Evolutionary conservation across 1,140 invertebrate genomes (phyloP), one percentile per base, ranked within the genome.

Genomic region (Cydia amplana): DNA sequence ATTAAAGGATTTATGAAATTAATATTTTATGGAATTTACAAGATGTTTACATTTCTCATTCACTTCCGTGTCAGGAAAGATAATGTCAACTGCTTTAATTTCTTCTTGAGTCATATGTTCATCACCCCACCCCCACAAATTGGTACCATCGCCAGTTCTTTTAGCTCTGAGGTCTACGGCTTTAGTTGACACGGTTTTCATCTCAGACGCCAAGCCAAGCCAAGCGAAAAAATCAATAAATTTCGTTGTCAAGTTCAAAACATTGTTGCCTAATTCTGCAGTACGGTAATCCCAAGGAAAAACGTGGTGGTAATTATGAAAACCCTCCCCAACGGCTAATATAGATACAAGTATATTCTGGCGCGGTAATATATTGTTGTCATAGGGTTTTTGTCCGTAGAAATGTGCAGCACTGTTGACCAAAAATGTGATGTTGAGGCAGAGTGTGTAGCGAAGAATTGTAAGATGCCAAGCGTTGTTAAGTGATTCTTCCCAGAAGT

Each of bases 221-320:
- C 94, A 82, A 0, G 93, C 92, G 67, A 94, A 94, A n/a, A 91
- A 86, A 79, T 96, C 95, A 60, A 96, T 96, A 75, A 96, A 95
- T 0, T 80, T 93, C 0, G 95, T 96, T 0, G 95, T 95, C 0
- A 95, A 79, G 81, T 96, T 96, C 64, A 94, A 93, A 18, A 14
- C 67, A 25, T 76, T 79, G 65, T 94, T 90, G 0, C 96, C 96
- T 4, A 96, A 87, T 82, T 98, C 97, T 2, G 95, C 95, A 0
- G 96, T 96, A 80, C 95, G 95, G 85, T 98, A 98, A 85, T 99
- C 98, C 94, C 95, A 96, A 0, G 97, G 97, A 83, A 96, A 96
- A 0, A 96, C 96, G 83, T 99, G 98, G 86, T 99, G 98, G 90
- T 97, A 99, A 87, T 98, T 98, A 87, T 98, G 97, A 95, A 96